These are phyloP conservation scores for Tonatia bakeri DNA, from an alignment of 2,113 vertebrate species.

Conservation along the genomic window DNA sequence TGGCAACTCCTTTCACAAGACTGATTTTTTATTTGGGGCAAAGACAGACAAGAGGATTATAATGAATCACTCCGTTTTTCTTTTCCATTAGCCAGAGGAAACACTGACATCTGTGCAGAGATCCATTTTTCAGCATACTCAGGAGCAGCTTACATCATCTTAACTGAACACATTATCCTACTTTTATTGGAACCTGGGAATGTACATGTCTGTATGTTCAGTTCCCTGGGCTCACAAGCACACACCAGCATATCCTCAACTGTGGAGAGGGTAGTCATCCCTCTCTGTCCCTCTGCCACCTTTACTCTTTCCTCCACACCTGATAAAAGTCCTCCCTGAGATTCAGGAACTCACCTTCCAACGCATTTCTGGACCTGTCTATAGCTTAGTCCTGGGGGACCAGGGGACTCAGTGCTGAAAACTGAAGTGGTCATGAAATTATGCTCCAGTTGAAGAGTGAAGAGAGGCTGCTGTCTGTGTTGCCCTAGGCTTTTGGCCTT, in stretches of 20 bases:
- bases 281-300: neutral
- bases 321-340: neutral
- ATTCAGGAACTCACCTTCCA: neutral
- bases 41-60: neutral
- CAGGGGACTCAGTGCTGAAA: neutral
- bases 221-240: conserved; percentile 60
- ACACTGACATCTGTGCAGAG: conserved; percentile 81
- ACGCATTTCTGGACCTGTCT: neutral
- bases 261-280: neutral
- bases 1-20: neutral
- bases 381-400: neutral
- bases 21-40: neutral
- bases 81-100: conserved; percentile 79
- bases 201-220: conserved; percentile 80
- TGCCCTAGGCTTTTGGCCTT: neutral
- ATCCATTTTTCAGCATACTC: conserved; percentile 85
- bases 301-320: neutral
- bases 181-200: conserved; percentile 85
- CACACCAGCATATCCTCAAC: fast-evolving
- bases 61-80: neutral
- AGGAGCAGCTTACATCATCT: conserved; percentile 85
- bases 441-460: neutral
- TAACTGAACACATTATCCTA: conserved; percentile 81
- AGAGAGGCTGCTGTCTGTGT: neutral
- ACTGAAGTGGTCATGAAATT: neutral